Evolutionary conservation across 1,140 invertebrate genomes (phyloP).

Genomic region (Sitobion miscanthi): DNA sequence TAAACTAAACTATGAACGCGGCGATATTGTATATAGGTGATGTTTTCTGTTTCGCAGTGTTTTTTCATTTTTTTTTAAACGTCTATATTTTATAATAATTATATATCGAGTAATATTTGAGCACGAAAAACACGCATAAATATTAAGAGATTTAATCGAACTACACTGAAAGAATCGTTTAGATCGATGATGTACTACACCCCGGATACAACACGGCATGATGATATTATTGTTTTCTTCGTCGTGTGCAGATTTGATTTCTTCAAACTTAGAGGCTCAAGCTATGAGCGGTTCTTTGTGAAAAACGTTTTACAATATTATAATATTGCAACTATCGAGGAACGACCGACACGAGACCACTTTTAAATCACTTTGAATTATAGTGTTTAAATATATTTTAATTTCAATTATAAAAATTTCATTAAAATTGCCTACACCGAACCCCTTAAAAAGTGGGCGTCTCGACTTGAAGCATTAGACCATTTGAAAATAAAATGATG

Average conservation of each 20-base stretch:
- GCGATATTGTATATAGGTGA: not conserved
- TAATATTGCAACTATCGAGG: not conserved
- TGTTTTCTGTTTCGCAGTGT: not conserved
- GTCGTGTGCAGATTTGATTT: not conserved
- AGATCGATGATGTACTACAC: too few relatives aligned
- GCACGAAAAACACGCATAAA: too few relatives aligned
- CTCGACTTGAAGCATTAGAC: too few relatives aligned
- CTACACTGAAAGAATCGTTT: too few relatives aligned
- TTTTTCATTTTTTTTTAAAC: too few relatives aligned
- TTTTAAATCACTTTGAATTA: not conserved
- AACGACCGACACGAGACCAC: not conserved
- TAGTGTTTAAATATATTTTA: not conserved
- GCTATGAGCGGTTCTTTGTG: not conserved
- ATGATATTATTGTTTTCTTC: not conserved
- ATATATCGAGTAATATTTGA: too few relatives aligned
- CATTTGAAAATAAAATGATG: too few relatives aligned
- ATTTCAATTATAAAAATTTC: too few relatives aligned
- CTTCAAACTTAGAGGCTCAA: not conserved
- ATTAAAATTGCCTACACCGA: not conserved
- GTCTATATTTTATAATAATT: too few relatives aligned
- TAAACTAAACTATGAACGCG: not conserved
- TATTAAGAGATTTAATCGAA: too few relatives aligned
- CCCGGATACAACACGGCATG: not conserved
- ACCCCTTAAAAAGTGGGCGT: not conserved
- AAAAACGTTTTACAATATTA: not conserved